Base-by-base conservation (phyloP, 1,140 invertebrate species). In the Aphidius ervi region DNA sequence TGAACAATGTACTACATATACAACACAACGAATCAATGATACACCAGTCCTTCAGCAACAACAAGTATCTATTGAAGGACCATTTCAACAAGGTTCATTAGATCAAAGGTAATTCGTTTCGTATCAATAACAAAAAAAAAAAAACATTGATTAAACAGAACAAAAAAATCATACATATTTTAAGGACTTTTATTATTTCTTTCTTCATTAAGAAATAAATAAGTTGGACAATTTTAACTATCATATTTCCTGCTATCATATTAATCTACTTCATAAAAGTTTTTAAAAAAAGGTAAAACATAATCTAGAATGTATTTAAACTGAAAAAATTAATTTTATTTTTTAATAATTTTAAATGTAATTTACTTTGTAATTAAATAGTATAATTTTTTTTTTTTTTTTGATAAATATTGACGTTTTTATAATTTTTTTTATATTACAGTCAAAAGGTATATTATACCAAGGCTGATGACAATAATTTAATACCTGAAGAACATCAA, bases 391-490 rank as follows among this genome's bases (percentile, higher is more conserved):
- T 67, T n/a, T n/a, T n/a, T n/a, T n/a, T n/a, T n/a, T n/a, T n/a
- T n/a, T n/a, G n/a, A n/a, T n/a, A n/a, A n/a, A n/a, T n/a, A n/a
- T n/a, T n/a, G n/a, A n/a, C n/a, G n/a, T n/a, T n/a, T n/a, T n/a
- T n/a, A n/a, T n/a, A n/a, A n/a, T n/a, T n/a, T n/a, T n/a, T 67
- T 61, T 65, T 61, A 65, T 46, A 43, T 78, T 78, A 43, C 68
- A 80, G 77, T 47, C 76, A 66, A 70, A 78, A 67, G 56, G 69
- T 80, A 9, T 77, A 71, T 65, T 74, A 79, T 67, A 78, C 79
- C 58, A 75, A 80, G 62, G 69, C 75, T 10, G 62, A 61, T 59
- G 76, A 74, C 9, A 54, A 78, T 68, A 55, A 10, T 69, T 37
- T 67, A 69, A 46, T 16, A 16, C 16, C 16, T 16, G 16, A 16